phyloP scores from a whole-genome alignment of 2,113 vertebrate species.

The Megalops atlanticus region DNA sequence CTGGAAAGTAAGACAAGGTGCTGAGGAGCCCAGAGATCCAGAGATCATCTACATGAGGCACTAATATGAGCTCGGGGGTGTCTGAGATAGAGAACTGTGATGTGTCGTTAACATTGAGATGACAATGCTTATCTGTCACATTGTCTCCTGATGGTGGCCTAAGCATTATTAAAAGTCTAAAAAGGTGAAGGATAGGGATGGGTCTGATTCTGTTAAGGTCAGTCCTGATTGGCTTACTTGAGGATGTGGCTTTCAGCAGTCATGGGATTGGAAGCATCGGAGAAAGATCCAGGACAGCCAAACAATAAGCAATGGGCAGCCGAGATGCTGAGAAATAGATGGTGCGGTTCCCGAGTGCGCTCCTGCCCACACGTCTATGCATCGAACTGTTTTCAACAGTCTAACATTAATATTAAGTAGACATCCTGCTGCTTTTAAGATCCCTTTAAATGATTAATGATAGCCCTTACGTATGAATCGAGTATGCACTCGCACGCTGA shows the following conservation, averaged over 20 bases:
- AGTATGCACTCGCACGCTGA: background rate
- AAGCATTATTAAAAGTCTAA: background rate
- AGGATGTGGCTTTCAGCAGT: too few relatives aligned
- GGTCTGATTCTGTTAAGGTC: background rate
- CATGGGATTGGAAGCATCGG: too few relatives aligned
- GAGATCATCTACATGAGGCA: too few relatives aligned
- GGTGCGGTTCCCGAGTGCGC: background rate
- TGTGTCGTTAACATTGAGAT: background rate
- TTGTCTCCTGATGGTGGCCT: background rate
- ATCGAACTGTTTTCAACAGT: background rate
- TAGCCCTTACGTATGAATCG: background rate
- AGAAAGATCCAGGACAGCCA: too few relatives aligned
- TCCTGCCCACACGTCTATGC: background rate
- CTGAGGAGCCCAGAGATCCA: too few relatives aligned
- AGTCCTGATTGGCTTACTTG: background rate
- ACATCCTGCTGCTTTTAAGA: background rate
- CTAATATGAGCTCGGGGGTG: background rate
- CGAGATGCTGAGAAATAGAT: background rate
- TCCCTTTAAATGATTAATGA: background rate
- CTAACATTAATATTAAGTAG: background rate
- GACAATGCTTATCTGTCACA: background rate
- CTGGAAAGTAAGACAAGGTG: too few relatives aligned
- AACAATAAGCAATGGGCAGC: background rate
- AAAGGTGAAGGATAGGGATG: background rate
- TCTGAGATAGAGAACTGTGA: background rate